Base-by-base conservation (phyloP, 92 coral and sea anemone species). In the Diadumene lineata region DNA sequence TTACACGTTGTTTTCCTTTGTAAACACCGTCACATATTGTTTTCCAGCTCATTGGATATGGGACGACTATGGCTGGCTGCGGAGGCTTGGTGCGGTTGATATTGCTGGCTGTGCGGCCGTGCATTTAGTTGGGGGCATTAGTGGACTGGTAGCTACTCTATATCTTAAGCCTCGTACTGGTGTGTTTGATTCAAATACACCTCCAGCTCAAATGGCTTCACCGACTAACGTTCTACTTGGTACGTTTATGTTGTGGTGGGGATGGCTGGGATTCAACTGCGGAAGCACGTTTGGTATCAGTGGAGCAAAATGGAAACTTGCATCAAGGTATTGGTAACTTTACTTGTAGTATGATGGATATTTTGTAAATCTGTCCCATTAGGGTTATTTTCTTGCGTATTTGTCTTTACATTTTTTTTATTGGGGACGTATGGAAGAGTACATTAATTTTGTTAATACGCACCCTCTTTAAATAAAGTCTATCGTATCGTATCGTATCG, bases 191-290 rank as follows among this genome's bases (percentile, higher is more conserved):
- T 50, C 76, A 21, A 65, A 72, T 25, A 43, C 65, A 21, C 87
- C 83, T 0, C 79, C 83, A 1, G 71, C 64, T 24, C 85, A 79
- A 11, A 91, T 93, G 98, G 98, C 98, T 11, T 93, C 98, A 0
- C 98, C 98, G 11, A 91, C 98, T 43, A 93, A 87, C 58, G 98
- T 93, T 8, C 69, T 93, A 29, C 83, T 93, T 25, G 98, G 98
- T 8, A 93, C 98, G 0, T 93, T 93, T 56, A 93, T 93, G 98
- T 24, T 93, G 31, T 93, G 98, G 98, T 93, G 98, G 98, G 98
- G 98, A 3, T 93, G 98, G 98, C 86, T 93, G n/a, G 98, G 98
- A 0, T 93, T 93, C 66, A 93, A 91, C 79, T 93, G 98, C 67
- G 98, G 98, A 19, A 93, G 98, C 70, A 93, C 98, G 9, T 93